These are phyloP conservation scores for Motacilla tschutschensis DNA, from an alignment of 2,113 vertebrate genomes.

Conservation along the genomic window DNA sequence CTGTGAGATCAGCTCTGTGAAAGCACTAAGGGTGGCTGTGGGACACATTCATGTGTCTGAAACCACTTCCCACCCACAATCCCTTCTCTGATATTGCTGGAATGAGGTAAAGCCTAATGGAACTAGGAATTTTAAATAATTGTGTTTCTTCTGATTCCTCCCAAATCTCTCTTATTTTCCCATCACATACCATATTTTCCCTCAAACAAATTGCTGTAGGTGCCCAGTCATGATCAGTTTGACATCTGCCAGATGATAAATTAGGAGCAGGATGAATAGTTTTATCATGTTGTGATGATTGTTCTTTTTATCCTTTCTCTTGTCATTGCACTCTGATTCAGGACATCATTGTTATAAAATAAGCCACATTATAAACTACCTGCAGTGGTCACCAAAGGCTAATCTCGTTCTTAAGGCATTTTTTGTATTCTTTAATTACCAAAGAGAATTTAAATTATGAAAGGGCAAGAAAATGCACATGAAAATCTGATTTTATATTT, in stretches of 20 bases:
- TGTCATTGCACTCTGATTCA: neutral
- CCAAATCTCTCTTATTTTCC: neutral
- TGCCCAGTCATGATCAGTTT: neutral
- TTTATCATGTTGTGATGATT: neutral
- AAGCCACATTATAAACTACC: neutral
- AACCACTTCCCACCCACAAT: neutral
- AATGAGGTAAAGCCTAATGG: neutral
- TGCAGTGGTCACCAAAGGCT: neutral
- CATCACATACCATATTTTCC: neutral
- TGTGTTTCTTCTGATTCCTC: neutral
- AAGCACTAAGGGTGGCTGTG: rapidly evolving
- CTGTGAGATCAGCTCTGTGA: neutral
- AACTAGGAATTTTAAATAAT: neutral
- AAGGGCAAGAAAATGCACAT: neutral
- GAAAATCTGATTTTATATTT: slow-evolving; percentile 10
- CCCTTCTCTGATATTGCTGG: neutral
- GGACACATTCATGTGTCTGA: neutral
- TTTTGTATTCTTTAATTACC: neutral
- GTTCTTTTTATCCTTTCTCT: neutral
- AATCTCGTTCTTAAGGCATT: neutral
- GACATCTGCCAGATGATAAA: neutral
- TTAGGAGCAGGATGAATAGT: neutral
- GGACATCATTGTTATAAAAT: neutral
- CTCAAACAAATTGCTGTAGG: neutral
- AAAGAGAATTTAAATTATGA: neutral